phyloP scores from a whole-genome alignment of 35 echinoderm and acorn worm species.

The Acanthaster planci region DNA sequence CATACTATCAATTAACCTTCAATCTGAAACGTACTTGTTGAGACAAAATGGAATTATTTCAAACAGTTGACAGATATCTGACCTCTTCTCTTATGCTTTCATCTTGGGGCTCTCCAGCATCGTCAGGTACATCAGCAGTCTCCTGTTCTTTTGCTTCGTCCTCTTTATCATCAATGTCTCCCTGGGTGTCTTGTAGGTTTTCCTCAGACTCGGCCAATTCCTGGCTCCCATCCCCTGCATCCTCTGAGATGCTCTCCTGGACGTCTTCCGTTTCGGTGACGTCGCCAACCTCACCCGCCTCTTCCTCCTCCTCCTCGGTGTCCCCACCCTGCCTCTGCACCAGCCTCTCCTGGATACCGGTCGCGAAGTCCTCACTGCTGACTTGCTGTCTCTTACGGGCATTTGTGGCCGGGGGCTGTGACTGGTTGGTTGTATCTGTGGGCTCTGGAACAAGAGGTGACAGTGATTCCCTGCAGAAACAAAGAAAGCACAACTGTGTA shows the following conservation, averaged over 20 bases:
- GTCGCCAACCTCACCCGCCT: not conserved
- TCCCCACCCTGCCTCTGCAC: not conserved
- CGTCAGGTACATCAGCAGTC: not conserved
- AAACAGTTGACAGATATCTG: not conserved
- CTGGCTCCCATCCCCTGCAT: not conserved
- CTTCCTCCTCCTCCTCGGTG: not conserved
- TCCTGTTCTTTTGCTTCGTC: not conserved
- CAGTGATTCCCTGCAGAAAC: not conserved
- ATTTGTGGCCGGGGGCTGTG: not conserved
- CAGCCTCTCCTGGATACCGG: not conserved
- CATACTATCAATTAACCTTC: too few relatives aligned
- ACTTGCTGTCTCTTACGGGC: constrained; percentile 1
- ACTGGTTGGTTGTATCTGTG: not conserved
- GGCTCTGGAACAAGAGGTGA: not conserved
- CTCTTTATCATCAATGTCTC: not conserved
- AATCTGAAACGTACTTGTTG: too few relatives aligned
- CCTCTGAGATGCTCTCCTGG: not conserved
- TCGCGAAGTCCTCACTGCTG: constrained; percentile 8
- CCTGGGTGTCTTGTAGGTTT: not conserved
- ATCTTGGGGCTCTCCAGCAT: not conserved
- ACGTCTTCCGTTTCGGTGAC: not conserved
- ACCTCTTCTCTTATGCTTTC: not conserved
- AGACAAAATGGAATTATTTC: not conserved
- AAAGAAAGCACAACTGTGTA: not conserved
- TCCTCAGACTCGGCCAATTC: not conserved